These are phyloP conservation scores for Pedionomus torquatus DNA, from an alignment of 2,113 vertebrate genomes.

Conservation along the genomic window DNA sequence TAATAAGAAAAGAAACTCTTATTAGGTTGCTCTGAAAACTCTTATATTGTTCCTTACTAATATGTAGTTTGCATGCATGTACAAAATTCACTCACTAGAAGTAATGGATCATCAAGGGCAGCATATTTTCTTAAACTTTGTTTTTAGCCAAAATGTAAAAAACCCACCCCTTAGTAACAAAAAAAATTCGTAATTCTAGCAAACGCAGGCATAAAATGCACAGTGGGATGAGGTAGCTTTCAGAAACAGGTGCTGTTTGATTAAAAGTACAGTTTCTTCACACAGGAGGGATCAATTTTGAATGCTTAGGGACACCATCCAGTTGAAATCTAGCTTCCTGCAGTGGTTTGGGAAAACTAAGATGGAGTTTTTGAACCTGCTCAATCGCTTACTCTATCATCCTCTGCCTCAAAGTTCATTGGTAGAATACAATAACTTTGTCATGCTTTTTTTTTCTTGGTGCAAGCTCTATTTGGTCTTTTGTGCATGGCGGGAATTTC, in stretches of 20 bases:
- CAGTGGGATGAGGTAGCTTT: neutral
- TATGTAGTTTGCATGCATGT: neutral
- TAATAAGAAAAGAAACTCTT: neutral
- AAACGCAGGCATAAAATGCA: neutral
- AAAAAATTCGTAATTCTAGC: neutral
- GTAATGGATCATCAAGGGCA: neutral
- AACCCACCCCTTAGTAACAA: neutral
- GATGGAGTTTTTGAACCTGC: conserved; percentile 48
- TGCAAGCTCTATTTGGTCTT: neutral
- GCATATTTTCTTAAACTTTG: neutral
- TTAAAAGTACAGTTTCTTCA: neutral
- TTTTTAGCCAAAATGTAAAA: neutral
- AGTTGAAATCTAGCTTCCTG: neutral
- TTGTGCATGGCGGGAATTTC: neutral
- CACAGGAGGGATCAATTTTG: neutral
- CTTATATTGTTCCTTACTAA: neutral
- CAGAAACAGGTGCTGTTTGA: neutral
- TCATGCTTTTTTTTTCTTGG: neutral
- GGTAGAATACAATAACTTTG: conserved; percentile 1
- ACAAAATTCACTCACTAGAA: neutral
- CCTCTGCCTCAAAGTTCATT: conserved; percentile 28
- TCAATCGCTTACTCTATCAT: neutral
- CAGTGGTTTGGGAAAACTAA: neutral
- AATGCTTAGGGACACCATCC: neutral
- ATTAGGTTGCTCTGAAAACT: neutral